Evolutionary conservation across 2,113 vertebrate species (phyloP), one percentile per base, ranked within the genome.

Genomic region (Puffinus mauretanicus): DNA sequence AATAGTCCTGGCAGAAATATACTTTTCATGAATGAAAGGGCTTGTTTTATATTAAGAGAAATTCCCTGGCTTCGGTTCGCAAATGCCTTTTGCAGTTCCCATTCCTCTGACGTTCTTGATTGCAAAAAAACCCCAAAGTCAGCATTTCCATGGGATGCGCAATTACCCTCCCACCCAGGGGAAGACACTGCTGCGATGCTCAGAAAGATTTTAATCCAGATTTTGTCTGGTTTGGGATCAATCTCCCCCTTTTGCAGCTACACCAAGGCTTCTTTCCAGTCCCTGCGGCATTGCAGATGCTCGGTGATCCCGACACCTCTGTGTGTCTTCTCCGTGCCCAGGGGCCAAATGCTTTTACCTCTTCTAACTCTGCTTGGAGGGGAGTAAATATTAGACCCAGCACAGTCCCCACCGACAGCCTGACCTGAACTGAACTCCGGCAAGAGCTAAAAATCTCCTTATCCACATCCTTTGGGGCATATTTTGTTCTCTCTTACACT

Each of bases 381-480:
- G 3, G 32, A 13, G 13, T 27, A 44, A 77, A 52, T 26, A 32
- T 24, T 13, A 61, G 29, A 65, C 3, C 34, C 47, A n/a, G 30
- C 52, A 17, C 44, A 16, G 36, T 16, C 30, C 29, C 13, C 58
- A 11, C 40, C 1, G 10, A 1, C 67, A 82, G 81, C 49, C 58
- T 80, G 93, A 85, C 84, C 90, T 82, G 82, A 76, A 9, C 58
- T 93, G 92, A 96, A 80, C 96, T 36, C 49, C 70, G 26, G 8
- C 24, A 57, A 9, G 21, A 84, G 76, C 78, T 86, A 51, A 38
- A 77, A 16, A 13, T 26, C 40, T 73, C 42, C 30, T 55, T 52
- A 13, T 8, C 36, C 42, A 1, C 66, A 4, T 61, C 61, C 84
- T 91, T 78, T 30, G 55, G 60, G 58, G 13, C 6, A 2, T 1